Conservation (phyloP, 1,140 invertebrate genomes). For the Magallana gigas region DNA sequence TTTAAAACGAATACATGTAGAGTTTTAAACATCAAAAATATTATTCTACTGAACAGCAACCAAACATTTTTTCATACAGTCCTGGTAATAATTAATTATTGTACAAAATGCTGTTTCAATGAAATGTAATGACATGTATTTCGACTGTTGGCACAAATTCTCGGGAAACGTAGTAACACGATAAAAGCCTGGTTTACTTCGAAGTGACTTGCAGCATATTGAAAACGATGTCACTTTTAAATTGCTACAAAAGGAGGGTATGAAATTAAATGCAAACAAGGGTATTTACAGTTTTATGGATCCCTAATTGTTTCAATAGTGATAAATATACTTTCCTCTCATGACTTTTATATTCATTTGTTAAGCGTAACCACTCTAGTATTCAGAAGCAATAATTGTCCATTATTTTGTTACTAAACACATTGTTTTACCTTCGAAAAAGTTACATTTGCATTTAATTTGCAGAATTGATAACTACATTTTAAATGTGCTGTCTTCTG, state of each 20-base stretch:
- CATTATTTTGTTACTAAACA: slow-evolving; percentile 28
- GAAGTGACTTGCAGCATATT: not conserved
- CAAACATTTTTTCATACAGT: too few relatives aligned
- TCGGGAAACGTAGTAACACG: too few relatives aligned
- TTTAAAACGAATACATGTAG: too few relatives aligned
- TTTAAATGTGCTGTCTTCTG: slow-evolving; percentile 14
- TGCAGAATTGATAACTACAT: slow-evolving; percentile 38
- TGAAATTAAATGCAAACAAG: not conserved
- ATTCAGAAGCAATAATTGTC: slow-evolving; percentile 31
- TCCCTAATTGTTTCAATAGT: slow-evolving; percentile 10
- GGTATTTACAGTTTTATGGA: not conserved
- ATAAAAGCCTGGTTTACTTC: not conserved
- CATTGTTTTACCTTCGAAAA: slow-evolving; percentile 20
- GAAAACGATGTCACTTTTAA: not conserved
- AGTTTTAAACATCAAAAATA: too few relatives aligned
- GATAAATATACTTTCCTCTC: slow-evolving; percentile 1
- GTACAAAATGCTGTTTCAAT: too few relatives aligned
- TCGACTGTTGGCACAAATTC: too few relatives aligned
- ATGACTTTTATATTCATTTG: slow-evolving; percentile 10
- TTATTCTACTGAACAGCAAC: too few relatives aligned
- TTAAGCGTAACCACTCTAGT: not conserved
- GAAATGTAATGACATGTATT: too few relatives aligned
- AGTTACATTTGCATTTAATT: slow-evolving; percentile 38
- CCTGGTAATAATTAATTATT: too few relatives aligned
- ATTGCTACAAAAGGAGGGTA: not conserved